Evolutionary conservation across 2,797 vertebrate genomes (phyloP), one percentile per base, ranked within the genome.

Genomic region (Florisuga fusca): DNA sequence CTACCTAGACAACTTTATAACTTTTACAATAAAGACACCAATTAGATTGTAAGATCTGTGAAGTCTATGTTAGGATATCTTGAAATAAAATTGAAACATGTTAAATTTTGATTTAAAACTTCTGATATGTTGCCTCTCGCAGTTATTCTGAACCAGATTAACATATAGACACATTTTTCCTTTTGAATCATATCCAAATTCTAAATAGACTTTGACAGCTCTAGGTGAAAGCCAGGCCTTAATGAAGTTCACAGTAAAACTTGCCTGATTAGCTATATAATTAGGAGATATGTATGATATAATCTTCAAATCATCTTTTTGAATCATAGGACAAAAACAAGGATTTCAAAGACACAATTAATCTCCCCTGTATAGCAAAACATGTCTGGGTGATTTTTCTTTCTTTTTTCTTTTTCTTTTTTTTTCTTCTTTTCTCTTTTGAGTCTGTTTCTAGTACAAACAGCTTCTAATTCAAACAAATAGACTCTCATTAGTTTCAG

Each of bases 321-420:
- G 29, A 41, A 4, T 43, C 18, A 50, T 12, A 33, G 27, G 23
- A 80, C 23, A 54, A 20, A 48, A 89, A 21, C 15, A 26, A 2
- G 20, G 12, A 66, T 59, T 75, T 80, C 46, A 81, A 85, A 26
- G 7, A 15, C 26, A 61, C 10, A 61, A 22, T 58, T 59, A 79
- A 33, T 59, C 15, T 80, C 33, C 22, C 10, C 7, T 59, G 26
- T 25, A 54, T 16, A 74, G 15, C 15, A 48, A 53, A 74, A 11
- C 20, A 71, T 26, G 7, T 0, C 2, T 64, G 27, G 14, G 8
- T 64, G 33, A 21, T 22, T 38, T 18, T 55, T 27, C 3, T 15
- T 23, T 17, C 0, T 17, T 12, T 11, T 22, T 34, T 14, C 7
- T 18, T 13, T 12, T 2, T 9, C 23, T 7, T 3, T 21, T 36